A percentile compares a stretch with the other conserved stretches of the same genome.
These are phyloP conservation scores for Spodoptera littoralis DNA, from an alignment of 2,888 invertebrate species.

Conservation along the genomic window DNA sequence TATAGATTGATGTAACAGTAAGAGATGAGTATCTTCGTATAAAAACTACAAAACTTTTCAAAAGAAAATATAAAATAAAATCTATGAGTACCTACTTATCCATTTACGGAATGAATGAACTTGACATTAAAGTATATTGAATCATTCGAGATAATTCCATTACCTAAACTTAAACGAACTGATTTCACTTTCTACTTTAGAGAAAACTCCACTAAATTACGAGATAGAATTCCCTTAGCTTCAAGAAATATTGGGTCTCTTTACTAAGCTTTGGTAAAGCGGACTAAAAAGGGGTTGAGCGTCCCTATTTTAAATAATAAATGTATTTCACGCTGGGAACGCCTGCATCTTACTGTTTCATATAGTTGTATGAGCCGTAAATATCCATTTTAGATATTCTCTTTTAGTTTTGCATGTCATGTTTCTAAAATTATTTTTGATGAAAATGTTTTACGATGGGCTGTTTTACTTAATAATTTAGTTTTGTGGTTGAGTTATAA, in stretches of 20 bases:
- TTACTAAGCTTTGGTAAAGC: constrained; percentile 34
- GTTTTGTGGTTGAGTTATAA: no score
- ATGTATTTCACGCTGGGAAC: constrained; percentile 33
- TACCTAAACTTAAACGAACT: not conserved
- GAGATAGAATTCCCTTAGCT: constrained; percentile 7
- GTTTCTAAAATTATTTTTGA: not conserved
- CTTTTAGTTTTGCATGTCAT: constrained; percentile 13
- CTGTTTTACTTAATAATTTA: no score
- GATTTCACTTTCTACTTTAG: constrained; percentile 15
- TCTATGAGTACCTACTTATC: not conserved
- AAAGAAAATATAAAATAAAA: not conserved
- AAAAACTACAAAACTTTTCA: no score
- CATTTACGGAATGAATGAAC: constrained; percentile 14
- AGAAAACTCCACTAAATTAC: constrained; percentile 18
- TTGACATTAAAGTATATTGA: constrained; percentile 17
- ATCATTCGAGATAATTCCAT: constrained; percentile 7
- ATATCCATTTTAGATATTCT: constrained; percentile 4
- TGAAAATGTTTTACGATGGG: no score
- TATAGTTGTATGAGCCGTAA: constrained; percentile 10
- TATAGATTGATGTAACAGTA: no score
- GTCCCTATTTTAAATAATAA: constrained; percentile 51
- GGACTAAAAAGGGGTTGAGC: constrained; percentile 30
- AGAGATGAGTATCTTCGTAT: no score
- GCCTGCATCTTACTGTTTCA: constrained; percentile 14
- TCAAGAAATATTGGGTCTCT: constrained; percentile 39